phyloP scores from a whole-genome alignment of 2,888 invertebrate genomes.

The Troides oblongomaculatus region DNA sequence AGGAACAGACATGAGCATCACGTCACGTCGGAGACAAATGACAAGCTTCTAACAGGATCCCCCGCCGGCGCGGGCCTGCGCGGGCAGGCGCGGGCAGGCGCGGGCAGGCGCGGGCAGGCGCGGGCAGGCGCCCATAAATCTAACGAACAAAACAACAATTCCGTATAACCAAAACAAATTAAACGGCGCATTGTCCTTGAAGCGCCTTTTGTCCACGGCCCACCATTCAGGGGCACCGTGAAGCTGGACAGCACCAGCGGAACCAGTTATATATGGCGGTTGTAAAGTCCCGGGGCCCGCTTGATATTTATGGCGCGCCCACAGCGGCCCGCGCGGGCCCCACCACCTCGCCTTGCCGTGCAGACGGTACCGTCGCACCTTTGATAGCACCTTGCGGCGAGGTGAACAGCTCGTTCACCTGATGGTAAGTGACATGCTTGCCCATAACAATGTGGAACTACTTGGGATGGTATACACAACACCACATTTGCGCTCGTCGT shows the following conservation, averaged over 20 bases:
- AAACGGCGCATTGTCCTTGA: slow-evolving; percentile 45
- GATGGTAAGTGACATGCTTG: too few species aligned
- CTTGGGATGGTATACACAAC: too few species aligned
- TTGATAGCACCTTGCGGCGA: too few species aligned
- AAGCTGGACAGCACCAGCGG: slow-evolving; percentile 46
- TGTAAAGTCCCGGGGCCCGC: slow-evolving; percentile 56
- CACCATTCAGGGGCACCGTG: slow-evolving; percentile 70
- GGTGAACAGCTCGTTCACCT: too few species aligned
- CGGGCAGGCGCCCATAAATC: slow-evolving; percentile 60
- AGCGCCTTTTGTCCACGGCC: slow-evolving; percentile 45
- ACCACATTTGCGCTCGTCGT: too few species aligned
- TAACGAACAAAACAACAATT: slow-evolving; percentile 56
- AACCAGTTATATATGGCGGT: slow-evolving; percentile 55
- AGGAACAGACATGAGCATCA: slow-evolving; percentile 33
- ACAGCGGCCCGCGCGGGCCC: slow-evolving; percentile 1
- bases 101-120: slow-evolving; percentile 43
- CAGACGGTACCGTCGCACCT: too few species aligned
- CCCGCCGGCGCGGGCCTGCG: slow-evolving; percentile 41
- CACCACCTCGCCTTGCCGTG: too few species aligned
- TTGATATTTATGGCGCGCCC: slow-evolving; percentile 14
- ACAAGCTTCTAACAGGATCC: slow-evolving; percentile 38
- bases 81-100: slow-evolving; percentile 42
- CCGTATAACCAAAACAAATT: slow-evolving; percentile 76
- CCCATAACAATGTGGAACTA: too few species aligned
- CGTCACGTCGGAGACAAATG: slow-evolving; percentile 14